These are phyloP conservation scores for Hemithea aestivaria DNA, from an alignment of 2,888 invertebrate genomes.

Conservation along the genomic window DNA sequence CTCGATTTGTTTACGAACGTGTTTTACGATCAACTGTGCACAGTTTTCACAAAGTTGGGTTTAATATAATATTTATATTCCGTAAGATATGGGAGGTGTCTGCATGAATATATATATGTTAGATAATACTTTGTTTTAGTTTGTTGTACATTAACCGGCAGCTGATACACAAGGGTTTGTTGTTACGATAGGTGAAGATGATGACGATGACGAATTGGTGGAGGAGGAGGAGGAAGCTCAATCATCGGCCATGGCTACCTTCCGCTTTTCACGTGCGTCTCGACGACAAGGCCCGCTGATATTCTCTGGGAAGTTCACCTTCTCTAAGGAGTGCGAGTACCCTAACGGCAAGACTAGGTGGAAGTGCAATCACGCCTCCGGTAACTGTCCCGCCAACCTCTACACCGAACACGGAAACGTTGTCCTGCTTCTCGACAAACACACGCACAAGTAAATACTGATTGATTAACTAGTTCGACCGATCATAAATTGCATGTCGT, in stretches of 20 bases:
- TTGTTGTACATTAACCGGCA: neutral
- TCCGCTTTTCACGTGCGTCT: conserved; percentile 33
- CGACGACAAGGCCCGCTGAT: conserved; percentile 43
- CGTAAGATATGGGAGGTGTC: too few relatives aligned
- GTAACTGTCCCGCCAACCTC: conserved; percentile 48
- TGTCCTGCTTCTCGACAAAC: conserved; percentile 50
- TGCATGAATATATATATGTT: too few relatives aligned
- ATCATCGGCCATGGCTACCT: conserved; percentile 22
- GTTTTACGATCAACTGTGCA: too few relatives aligned
- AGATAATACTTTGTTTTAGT: too few relatives aligned
- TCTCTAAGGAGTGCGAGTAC: conserved; percentile 46
- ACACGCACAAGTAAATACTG: conserved; percentile 35
- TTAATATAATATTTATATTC: too few relatives aligned
- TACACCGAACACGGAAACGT: conserved; percentile 51
- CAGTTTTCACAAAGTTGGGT: too few relatives aligned
- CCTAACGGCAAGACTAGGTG: conserved; percentile 48
- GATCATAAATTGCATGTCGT: too few relatives aligned
- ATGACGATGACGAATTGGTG: neutral
- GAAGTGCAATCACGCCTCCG: conserved; percentile 44
- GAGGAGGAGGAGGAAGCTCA: neutral
- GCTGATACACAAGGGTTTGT: conserved; percentile 13
- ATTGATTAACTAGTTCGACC: too few relatives aligned
- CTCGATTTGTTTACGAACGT: too few relatives aligned
- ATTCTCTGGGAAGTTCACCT: conserved; percentile 45
- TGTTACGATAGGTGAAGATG: conserved; percentile 12